Conservation (phyloP, 2,888 invertebrate genomes). For the Argynnis bischoffii region DNA sequence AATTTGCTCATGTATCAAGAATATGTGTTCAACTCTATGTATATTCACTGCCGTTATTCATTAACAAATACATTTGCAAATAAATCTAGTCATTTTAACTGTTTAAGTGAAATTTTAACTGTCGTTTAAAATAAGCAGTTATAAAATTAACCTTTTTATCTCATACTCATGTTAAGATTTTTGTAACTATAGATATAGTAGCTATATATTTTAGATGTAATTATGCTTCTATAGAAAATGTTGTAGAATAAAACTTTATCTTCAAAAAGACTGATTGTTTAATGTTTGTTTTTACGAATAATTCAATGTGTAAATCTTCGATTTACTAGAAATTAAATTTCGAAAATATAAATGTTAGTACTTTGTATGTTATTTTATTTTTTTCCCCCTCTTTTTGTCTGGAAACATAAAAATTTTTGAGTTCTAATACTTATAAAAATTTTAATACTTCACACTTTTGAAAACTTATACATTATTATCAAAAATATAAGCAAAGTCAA, state of each 20-base stretch:
- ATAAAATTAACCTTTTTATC: slow-evolving; percentile 11
- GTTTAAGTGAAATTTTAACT: background rate
- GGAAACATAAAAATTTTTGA: background rate
- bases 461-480: too few relatives aligned
- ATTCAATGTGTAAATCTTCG: slow-evolving; percentile 56
- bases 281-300: slow-evolving; percentile 61
- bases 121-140: background rate
- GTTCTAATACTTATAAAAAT: too few relatives aligned
- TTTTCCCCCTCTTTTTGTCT: slow-evolving; percentile 30
- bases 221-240: slow-evolving; percentile 38
- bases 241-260: slow-evolving; percentile 59
- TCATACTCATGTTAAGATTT: slow-evolving; percentile 10
- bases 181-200: slow-evolving; percentile 25
- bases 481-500: too few relatives aligned
- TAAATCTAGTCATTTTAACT: too few relatives aligned
- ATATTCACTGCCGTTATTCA: too few relatives aligned
- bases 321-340: slow-evolving; percentile 72
- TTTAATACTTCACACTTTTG: too few relatives aligned
- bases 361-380: slow-evolving; percentile 41
- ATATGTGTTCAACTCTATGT: too few relatives aligned
- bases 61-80: too few relatives aligned
- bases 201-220: slow-evolving; percentile 36
- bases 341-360: slow-evolving; percentile 69
- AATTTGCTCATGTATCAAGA: too few relatives aligned
- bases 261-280: slow-evolving; percentile 81